Evolutionary conservation across 1,140 invertebrate species (phyloP).

Genomic region (Bacillus rossius): DNA sequence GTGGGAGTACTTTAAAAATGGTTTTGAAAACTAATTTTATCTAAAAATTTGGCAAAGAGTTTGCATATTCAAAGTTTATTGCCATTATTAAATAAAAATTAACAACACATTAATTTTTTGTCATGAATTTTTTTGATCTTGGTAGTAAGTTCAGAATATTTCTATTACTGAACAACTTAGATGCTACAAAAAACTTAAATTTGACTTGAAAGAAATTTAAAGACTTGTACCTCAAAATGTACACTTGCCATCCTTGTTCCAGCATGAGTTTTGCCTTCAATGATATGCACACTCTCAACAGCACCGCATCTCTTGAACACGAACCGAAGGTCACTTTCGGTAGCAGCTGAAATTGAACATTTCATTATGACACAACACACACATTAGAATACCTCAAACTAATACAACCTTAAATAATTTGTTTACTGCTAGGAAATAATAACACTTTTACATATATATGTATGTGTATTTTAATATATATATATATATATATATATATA

Average conservation of each 20-base stretch:
- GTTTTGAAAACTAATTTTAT: too few relatives aligned
- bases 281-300: slow-evolving; percentile 60
- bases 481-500: too few relatives aligned
- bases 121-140: too few relatives aligned
- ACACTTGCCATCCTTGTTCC: slow-evolving; percentile 62
- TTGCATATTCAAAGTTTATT: too few relatives aligned
- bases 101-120: too few relatives aligned
- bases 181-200: background rate
- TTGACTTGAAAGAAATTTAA: background rate
- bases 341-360: slow-evolving; percentile 45
- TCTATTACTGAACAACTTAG: too few relatives aligned
- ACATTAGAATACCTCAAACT: background rate
- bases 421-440: background rate
- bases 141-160: too few relatives aligned
- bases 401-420: background rate
- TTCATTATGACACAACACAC: background rate
- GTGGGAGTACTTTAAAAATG: too few relatives aligned
- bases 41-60: too few relatives aligned
- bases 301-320: slow-evolving; percentile 68
- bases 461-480: background rate
- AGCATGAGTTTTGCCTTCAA: slow-evolving; percentile 64
- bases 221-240: slow-evolving; percentile 40
- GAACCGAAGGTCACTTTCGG: slow-evolving; percentile 61
- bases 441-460: background rate
- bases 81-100: too few relatives aligned